These are phyloP conservation scores for Trachurus trachurus DNA, from an alignment of 2,797 vertebrate species.

Conservation along the genomic window DNA sequence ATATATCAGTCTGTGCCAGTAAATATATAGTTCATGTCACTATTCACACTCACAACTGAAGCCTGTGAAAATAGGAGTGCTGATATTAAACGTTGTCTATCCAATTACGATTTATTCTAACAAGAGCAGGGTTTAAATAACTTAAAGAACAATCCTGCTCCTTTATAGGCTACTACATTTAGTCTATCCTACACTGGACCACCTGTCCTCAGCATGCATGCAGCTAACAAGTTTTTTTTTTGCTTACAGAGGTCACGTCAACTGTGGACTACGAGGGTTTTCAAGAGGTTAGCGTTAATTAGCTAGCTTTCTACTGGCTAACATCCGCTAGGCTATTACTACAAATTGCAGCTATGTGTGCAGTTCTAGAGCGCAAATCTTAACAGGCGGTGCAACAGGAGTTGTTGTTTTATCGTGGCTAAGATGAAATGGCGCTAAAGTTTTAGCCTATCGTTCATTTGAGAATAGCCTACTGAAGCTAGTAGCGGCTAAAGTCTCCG, in stretches of 20 bases:
- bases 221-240: no score
- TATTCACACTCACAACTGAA: slow-evolving; percentile 33
- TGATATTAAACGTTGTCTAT: slow-evolving; percentile 1
- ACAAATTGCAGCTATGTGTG: no score
- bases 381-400: neutral
- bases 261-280: no score
- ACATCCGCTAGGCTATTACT: neutral
- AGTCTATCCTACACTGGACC: no score
- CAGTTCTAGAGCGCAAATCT: neutral
- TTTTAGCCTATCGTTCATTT: neutral
- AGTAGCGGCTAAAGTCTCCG: no score
- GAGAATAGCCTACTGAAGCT: no score
- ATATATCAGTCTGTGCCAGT: slow-evolving; percentile 56
- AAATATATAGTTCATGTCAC: slow-evolving; percentile 42
- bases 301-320: neutral
- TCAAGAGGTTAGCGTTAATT: no score
- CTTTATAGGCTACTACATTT: no score
- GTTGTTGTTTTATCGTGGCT: neutral
- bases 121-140: neutral
- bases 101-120: neutral
- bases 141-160: no score
- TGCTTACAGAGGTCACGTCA: no score
- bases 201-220: no score
- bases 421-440: neutral
- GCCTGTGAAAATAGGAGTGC: slow-evolving; percentile 36